phyloP scores from a whole-genome alignment of 1,140 invertebrate species.

The Zaprionus taronus region DNA sequence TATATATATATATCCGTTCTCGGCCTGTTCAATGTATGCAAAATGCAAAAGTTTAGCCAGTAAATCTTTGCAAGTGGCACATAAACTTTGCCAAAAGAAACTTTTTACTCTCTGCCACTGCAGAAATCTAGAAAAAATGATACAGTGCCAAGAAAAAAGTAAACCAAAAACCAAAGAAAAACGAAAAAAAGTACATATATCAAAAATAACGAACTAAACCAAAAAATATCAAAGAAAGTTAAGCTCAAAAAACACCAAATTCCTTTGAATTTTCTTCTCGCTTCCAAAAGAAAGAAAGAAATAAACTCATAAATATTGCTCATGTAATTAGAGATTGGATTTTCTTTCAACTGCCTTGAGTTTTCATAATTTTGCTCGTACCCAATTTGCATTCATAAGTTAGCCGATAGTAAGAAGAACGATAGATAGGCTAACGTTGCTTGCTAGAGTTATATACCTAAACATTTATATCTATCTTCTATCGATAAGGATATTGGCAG shows the following conservation, averaged over 20 bases:
- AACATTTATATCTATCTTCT: no score
- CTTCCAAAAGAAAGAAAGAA: not conserved
- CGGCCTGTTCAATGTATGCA: slow-evolving; percentile 61
- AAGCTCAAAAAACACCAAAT: slow-evolving; percentile 48
- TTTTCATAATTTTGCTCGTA: no score
- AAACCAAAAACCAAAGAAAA: slow-evolving; percentile 29
- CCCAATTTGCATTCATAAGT: no score
- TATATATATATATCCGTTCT: slow-evolving; percentile 37
- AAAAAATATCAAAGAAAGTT: slow-evolving; percentile 53
- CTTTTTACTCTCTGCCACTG: slow-evolving; percentile 55
- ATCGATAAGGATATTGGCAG: no score
- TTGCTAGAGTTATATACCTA: no score
- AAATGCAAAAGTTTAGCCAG: slow-evolving; percentile 80
- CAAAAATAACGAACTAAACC: slow-evolving; percentile 35
- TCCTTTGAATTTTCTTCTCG: slow-evolving; percentile 13
- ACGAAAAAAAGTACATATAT: not conserved
- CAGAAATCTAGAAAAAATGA: slow-evolving; percentile 71
- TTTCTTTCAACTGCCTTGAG: not conserved
- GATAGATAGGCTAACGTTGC: no score
- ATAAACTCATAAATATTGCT: slow-evolving; percentile 18
- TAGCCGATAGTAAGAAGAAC: no score
- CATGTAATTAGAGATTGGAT: slow-evolving; percentile 3
- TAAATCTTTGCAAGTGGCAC: slow-evolving; percentile 83
- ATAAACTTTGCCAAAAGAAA: slow-evolving; percentile 81
- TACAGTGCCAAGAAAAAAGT: slow-evolving; percentile 61